Conservation (phyloP, 2,888 invertebrate genomes). For the Eupithecia subfuscata region DNA sequence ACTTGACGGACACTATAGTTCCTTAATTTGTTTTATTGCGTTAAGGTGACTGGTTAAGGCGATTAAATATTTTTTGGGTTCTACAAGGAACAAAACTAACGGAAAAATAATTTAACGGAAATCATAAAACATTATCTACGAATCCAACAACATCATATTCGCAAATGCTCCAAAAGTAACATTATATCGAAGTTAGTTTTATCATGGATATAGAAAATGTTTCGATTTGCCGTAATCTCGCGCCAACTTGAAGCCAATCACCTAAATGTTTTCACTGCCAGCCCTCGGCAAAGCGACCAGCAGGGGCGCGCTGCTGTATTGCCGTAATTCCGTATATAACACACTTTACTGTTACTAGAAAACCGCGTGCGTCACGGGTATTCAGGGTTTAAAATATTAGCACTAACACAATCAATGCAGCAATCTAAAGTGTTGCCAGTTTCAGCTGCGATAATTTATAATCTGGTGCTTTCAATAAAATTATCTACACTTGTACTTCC, state of each 20-base stretch:
- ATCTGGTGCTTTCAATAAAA: background rate
- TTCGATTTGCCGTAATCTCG: background rate
- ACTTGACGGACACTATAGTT: too few species aligned
- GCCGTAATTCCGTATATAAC: background rate
- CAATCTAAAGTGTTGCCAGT: background rate
- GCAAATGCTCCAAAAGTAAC: background rate
- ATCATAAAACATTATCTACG: background rate
- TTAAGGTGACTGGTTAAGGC: background rate
- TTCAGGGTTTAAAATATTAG: background rate
- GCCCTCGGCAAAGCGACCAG: background rate
- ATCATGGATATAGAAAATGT: background rate
- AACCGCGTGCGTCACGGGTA: background rate
- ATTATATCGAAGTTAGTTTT: background rate
- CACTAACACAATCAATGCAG: background rate
- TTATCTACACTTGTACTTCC: background rate
- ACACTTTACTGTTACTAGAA: background rate
- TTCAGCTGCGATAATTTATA: background rate
- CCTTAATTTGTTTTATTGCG: background rate
- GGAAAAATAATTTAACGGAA: background rate
- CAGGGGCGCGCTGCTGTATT: background rate
- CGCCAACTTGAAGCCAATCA: background rate
- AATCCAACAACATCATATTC: background rate
- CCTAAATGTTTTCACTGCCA: background rate
- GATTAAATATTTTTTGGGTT: background rate
- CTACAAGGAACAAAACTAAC: background rate